Base-by-base conservation (phyloP, 2,113 vertebrate species). In the Rhinoderma darwinii region DNA sequence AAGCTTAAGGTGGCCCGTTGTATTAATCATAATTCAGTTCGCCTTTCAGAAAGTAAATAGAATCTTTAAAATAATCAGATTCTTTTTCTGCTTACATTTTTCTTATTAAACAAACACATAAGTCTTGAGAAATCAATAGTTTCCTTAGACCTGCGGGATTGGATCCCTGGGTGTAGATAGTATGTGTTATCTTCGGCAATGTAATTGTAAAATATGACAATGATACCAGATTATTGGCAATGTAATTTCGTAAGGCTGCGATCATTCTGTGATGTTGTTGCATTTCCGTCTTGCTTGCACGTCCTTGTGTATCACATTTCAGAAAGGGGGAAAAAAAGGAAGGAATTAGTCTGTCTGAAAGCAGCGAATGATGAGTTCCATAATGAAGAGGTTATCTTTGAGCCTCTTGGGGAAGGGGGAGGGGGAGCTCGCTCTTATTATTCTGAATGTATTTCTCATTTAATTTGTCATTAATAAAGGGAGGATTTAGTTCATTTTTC, bases 21-120 rank as follows among this genome's bases (percentile, higher is more conserved):
- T 93, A 96, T 96, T 91, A 92, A 94, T 96, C 94, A 96, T 94
- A 93, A 96, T 95, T 89, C 90, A 88, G 89, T 63, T 90, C 89
- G 90, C 91, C 88, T 93, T 88, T 95, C 94, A 93, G 85, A 94
- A 91, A 93, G 91, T 91, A 95, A 93, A 95, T 95, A 94, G 93
- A 89, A 89, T 92, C 91, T 93, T 93, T 88, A 86, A 90, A 90
- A 92, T 90, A 88, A 91, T 94, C 93, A 93, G 90, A 89, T 85
- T 91, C 86, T 77, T 89, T 91, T 90, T 89, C 20, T 54, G 88
- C 86, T 63, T 89, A 83, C 94, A 93, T 96, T 94, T 93, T 92
- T 96, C 94, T 94, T 94, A 89, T 92, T 94, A 92, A 92, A 90
- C 82, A 88, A 91, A 89, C 88, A 88, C 72, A 76, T n/a, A 83